These are phyloP conservation scores for Apodemia duryi DNA, from an alignment of 2,888 invertebrate species.

Conservation along the genomic window DNA sequence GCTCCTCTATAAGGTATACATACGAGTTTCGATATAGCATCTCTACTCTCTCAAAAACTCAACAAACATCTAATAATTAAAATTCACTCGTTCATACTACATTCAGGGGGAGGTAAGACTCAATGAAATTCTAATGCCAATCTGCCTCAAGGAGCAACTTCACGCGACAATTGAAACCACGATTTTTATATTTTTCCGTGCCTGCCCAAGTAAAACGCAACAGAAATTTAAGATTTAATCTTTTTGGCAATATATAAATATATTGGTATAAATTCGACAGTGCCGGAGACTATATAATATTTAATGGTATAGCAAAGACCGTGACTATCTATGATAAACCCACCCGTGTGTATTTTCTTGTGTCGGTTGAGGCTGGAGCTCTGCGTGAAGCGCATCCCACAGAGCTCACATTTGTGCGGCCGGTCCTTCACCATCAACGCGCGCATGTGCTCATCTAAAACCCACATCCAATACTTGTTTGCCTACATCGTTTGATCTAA, in stretches of 20 bases:
- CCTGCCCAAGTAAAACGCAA: conserved; percentile 72
- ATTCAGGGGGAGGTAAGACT: conserved; percentile 69
- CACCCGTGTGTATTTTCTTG: conserved; percentile 84
- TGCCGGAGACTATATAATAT: neutral
- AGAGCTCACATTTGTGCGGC: conserved; percentile 84
- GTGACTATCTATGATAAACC: conserved; percentile 49
- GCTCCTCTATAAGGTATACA: conserved; percentile 79
- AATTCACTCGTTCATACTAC: conserved; percentile 52
- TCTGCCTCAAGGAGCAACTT: conserved; percentile 63
- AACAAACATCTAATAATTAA: conserved; percentile 44
- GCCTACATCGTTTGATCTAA: conserved; percentile 34
- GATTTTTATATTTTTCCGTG: conserved; percentile 82
- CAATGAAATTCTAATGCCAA: conserved; percentile 44
- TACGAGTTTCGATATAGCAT: conserved; percentile 75
- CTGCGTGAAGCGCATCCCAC: conserved; percentile 85
- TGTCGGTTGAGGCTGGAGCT: conserved; percentile 86
- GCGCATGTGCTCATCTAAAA: conserved; percentile 78
- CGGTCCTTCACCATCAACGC: conserved; percentile 77
- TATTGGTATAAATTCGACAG: neutral
- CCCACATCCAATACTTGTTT: conserved; percentile 58
- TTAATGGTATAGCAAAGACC: conserved; percentile 38
- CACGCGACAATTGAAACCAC: conserved; percentile 56
- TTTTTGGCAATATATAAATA: neutral
- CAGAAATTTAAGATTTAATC: neutral
- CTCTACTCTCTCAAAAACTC: conserved; percentile 60